phyloP scores from a whole-genome alignment of 2,888 invertebrate genomes.

The Rhimphoctona megacephalus region DNA sequence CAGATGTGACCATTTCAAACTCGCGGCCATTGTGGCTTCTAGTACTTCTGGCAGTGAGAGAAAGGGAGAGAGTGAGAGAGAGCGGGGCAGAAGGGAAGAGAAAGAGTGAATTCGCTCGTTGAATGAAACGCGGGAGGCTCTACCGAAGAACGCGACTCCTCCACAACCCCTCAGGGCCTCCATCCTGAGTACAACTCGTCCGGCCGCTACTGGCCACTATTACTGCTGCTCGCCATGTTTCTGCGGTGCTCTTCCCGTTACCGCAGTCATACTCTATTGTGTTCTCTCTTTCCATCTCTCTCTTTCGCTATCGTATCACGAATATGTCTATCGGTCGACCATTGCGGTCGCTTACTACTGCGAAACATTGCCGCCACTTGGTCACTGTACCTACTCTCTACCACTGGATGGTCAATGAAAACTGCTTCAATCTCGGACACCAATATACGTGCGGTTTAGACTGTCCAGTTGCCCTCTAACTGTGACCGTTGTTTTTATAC shows the following conservation, averaged over 20 bases:
- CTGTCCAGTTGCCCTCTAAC: background rate
- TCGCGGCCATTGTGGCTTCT: conserved; percentile 59
- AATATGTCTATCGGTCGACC: conserved; percentile 66
- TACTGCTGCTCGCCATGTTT: conserved; percentile 49
- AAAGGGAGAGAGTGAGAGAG: background rate
- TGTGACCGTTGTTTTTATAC: background rate
- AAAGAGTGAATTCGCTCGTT: conserved; percentile 32
- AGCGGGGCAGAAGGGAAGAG: background rate
- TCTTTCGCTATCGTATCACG: conserved; percentile 56
- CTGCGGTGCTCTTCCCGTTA: conserved; percentile 56
- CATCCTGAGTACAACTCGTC: conserved; percentile 40
- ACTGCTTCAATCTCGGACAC: conserved; percentile 32
- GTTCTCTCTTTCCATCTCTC: conserved; percentile 43
- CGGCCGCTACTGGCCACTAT: conserved; percentile 59
- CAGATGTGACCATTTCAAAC: conserved; percentile 53
- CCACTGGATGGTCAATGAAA: conserved; percentile 43
- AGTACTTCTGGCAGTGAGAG: conserved; percentile 50
- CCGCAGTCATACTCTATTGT: conserved; percentile 52
- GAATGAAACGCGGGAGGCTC: conserved; percentile 56
- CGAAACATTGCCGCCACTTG: conserved; percentile 52
- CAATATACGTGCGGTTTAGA: conserved; percentile 30
- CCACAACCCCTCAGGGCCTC: conserved; percentile 34
- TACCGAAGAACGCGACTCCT: conserved; percentile 43
- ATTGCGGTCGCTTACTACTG: conserved; percentile 66
- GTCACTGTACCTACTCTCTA: conserved; percentile 29